Evolutionary conservation across 2,113 vertebrate species (phyloP), one percentile per base, ranked within the genome.

Genomic region (Dicerorhinus sumatrensis): DNA sequence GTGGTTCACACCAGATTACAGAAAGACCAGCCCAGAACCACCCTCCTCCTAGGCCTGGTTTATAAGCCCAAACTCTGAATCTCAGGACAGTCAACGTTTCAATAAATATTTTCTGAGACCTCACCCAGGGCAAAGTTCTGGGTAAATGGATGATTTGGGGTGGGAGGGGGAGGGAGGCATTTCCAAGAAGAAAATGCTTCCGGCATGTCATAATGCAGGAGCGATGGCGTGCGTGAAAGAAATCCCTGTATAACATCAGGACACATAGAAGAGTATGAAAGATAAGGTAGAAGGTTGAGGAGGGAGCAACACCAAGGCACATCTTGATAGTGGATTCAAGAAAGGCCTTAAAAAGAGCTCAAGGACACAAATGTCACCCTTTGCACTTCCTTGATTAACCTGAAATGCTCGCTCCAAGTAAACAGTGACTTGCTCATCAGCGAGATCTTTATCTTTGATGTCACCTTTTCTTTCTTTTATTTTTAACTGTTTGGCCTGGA

Each of bases 381-480:
- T 83, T 69, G 42, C 16, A 69, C 73, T 58, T 58, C 81, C 94
- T 80, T 97, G 58, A 92, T 95, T 83, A 94, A 89, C 48, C 56
- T 21, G 13, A 86, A 91, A 67, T 58, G 72, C 79, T 96, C 94
- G 48, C 89, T 91, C 91, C n/a, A 65, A 63, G 54, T 77, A 96
- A 94, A 89, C 36, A 88, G 31, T 95, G 89, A 86, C 73, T 91
- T 67, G 46, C 62, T 96, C 63, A 85, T 81, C 36, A 79, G 62
- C 33, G n/a, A 95, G 60, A 48, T 23, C 72, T 90, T 80, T 91
- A 33, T 86, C 81, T 97, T 58, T 67, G 51, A 77, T 86, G n/a
- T 95, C 48, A 90, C 60, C 51, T 91, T 83, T 96, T 81, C 76
- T 82, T 85, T 94, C 58, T 72, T 81, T 80, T 54, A 36, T 94